phyloP scores from a whole-genome alignment of 2,888 invertebrate species.

The Aphodius sticticus region DNA sequence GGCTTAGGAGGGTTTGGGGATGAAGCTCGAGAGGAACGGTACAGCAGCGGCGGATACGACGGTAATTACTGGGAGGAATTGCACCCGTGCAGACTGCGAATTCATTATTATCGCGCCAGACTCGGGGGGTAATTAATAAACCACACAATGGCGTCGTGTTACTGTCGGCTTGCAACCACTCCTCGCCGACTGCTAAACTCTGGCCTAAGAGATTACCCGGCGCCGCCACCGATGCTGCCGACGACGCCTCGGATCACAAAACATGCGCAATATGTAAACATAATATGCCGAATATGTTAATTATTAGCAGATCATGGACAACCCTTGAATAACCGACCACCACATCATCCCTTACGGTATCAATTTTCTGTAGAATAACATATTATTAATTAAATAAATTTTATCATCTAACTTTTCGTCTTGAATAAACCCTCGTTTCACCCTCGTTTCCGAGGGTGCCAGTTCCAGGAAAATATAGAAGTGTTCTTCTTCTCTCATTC shows the following conservation, averaged over 20 bases:
- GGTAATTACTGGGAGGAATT: slow-evolving; percentile 24
- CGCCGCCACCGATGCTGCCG: neutral
- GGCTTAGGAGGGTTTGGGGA: neutral
- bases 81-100: slow-evolving; percentile 21
- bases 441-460: too few relatives aligned
- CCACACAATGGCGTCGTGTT: slow-evolving; percentile 24
- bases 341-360: too few relatives aligned
- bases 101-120: slow-evolving; percentile 24
- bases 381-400: too few relatives aligned
- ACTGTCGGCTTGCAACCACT: slow-evolving; percentile 22
- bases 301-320: neutral
- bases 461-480: too few relatives aligned
- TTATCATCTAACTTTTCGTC: too few relatives aligned
- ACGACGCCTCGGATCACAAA: neutral
- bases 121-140: slow-evolving; percentile 23
- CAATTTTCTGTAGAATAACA: too few relatives aligned
- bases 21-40: neutral
- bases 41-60: neutral
- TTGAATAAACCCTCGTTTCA: too few relatives aligned
- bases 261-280: neutral
- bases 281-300: neutral
- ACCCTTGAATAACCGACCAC: neutral
- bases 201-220: neutral
- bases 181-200: slow-evolving; percentile 14
- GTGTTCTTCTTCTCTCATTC: too few relatives aligned